Base-by-base conservation (phyloP, 2,797 vertebrate species). In the Tolypeutes matacus region DNA sequence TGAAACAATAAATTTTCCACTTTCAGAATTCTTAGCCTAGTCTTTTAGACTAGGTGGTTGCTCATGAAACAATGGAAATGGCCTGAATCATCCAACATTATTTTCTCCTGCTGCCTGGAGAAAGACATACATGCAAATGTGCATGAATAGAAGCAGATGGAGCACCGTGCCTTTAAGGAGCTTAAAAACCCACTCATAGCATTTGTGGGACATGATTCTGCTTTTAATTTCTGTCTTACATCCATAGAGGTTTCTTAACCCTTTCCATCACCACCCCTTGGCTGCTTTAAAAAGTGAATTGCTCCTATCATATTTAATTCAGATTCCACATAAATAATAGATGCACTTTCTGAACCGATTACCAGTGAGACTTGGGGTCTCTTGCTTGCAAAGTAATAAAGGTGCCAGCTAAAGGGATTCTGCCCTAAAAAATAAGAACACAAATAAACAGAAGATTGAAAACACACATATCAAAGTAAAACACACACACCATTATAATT, bases 321-420 rank as follows among this genome's bases (percentile, higher is more conserved):
- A 86, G 94, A 94, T 75, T 95, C 49, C 7, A 2, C 34, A 56
- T 94, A 67, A 94, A 92, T 91, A 95, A 93, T 81, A 92, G 21
- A 84, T 77, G 39, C 25, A 5, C 31, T 91, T 93, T 94, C 76
- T 93, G 21, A 36, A 86, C n/a, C 53, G 72, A 25, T 31, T 81
- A 56, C 18, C 60, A 39, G 67, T 1, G 0, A 67, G 29, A 42
- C 46, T 18, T 20, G 34, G 60, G 53, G 65, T 39, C 17, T 62
- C 60, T 51, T 56, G 17, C 34, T 3, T 86, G 65, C 5, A 7
- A 31, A 64, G 46, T 51, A 60, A 34, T 27, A 46, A 46, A 69
- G 46, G 80, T 29, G 46, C 51, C 29, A 2, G 51, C 58, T 46
- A 1, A 64, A 23, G 20, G 27, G 77, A 17, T 73, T 81, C n/a